Conservation (phyloP, 2,888 invertebrate genomes). For the Aleiodes alternator region DNA sequence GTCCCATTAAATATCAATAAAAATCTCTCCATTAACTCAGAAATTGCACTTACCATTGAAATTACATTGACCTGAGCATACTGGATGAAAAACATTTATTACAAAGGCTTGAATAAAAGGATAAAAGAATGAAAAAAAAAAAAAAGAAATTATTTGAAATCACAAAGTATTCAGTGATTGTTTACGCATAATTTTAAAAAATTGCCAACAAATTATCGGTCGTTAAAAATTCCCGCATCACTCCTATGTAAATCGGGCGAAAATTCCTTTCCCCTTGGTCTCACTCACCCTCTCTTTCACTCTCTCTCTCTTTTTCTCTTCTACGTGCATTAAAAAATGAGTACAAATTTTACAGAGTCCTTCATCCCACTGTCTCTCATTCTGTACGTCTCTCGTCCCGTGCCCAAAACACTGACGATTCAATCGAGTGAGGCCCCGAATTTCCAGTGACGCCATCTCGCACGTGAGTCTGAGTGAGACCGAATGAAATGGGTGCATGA, state of each 20-base stretch:
- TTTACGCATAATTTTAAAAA: constrained; percentile 23
- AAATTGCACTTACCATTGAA: no score
- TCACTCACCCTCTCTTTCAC: no score
- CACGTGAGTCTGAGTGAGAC: constrained; percentile 10
- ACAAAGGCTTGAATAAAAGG: neutral
- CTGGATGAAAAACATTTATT: no score
- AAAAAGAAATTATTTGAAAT: neutral
- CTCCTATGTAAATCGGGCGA: constrained; percentile 19
- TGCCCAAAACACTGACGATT: constrained; percentile 35
- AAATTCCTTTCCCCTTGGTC: constrained; percentile 11
- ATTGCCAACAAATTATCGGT: constrained; percentile 19
- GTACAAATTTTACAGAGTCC: constrained; percentile 20
- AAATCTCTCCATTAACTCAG: no score
- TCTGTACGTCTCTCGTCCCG: constrained; percentile 19
- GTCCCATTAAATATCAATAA: no score
- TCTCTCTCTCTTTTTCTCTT: no score
- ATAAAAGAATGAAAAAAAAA: no score
- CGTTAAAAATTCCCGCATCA: constrained; percentile 4
- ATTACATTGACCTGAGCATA: no score
- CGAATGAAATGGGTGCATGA: constrained; percentile 3
- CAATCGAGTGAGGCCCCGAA: constrained; percentile 36
- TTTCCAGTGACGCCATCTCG: constrained; percentile 40
- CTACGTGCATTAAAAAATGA: constrained; percentile 18
- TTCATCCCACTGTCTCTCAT: constrained; percentile 17
- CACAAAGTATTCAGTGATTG: constrained; percentile 9